Evolutionary conservation across 2,888 invertebrate species (phyloP).

Genomic region (Xylota sylvarum): DNA sequence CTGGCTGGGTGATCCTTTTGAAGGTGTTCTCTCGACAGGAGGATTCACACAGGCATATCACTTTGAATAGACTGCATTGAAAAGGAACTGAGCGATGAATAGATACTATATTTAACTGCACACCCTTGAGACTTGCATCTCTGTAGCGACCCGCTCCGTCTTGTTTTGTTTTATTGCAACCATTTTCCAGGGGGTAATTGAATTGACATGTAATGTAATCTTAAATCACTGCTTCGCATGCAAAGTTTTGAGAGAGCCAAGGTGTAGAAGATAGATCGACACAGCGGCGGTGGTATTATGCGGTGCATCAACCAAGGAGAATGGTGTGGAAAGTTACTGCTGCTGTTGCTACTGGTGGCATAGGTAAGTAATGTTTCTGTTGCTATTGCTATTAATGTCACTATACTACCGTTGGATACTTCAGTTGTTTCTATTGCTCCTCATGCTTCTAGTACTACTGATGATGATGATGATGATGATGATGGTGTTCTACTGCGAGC

Average conservation of each 20-base stretch:
- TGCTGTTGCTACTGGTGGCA: constrained; percentile 43
- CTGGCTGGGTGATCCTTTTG: constrained; percentile 9
- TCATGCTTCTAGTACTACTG: constrained; percentile 1
- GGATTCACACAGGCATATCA: constrained; percentile 31
- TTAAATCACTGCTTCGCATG: constrained; percentile 75
- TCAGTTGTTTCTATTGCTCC: constrained; percentile 24
- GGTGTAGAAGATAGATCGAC: constrained; percentile 46
- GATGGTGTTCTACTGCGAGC: constrained; percentile 46
- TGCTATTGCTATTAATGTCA: constrained; percentile 59
- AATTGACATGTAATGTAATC: constrained; percentile 77
- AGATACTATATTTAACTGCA: constrained; percentile 71
- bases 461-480: constrained; percentile 47
- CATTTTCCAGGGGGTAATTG: constrained; percentile 76
- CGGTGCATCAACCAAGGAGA: constrained; percentile 50
- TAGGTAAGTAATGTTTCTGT: constrained; percentile 66
- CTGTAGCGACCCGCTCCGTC: constrained; percentile 33
- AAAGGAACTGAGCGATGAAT: constrained; percentile 70
- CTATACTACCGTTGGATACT: constrained; percentile 49
- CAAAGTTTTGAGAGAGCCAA: constrained; percentile 51
- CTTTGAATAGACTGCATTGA: constrained; percentile 64
- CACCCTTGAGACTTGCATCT: constrained; percentile 67
- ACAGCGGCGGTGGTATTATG: constrained; percentile 49
- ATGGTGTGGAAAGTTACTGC: constrained; percentile 36
- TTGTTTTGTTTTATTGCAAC: constrained; percentile 76
- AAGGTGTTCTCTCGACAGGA: neutral